Percentiles rank a stretch among this genome's conserved stretches.
These are phyloP conservation scores for Platorchestia sp. DNA, from an alignment of 1,140 invertebrate genomes.

Conservation along the genomic window DNA sequence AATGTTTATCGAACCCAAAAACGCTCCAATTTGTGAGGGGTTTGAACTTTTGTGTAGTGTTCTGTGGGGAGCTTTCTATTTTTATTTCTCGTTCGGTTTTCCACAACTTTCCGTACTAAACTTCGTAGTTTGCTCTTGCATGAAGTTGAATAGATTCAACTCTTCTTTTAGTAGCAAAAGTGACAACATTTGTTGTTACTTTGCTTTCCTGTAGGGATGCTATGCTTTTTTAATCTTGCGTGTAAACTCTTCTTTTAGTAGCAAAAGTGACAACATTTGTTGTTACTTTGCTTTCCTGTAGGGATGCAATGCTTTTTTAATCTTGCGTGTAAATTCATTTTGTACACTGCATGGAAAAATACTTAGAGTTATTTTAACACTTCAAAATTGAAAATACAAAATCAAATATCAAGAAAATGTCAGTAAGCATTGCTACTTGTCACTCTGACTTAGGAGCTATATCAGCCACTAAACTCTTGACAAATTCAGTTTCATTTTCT, in stretches of 20 bases:
- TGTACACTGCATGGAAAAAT: too few species aligned
- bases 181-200: not conserved
- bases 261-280: not conserved
- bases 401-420: not conserved
- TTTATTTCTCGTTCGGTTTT: not conserved
- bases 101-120: not conserved
- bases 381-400: not conserved
- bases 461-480: not conserved
- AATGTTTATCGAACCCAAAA: too few species aligned
- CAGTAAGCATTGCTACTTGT: not conserved
- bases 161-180: not conserved
- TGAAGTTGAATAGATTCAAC: not conserved
- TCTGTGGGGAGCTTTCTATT: not conserved
- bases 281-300: not conserved
- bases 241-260: not conserved
- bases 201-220: not conserved
- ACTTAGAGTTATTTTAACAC: not conserved
- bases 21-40: not conserved
- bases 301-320: too few species aligned
- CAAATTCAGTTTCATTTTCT: slow-evolving; percentile 3
- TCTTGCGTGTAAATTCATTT: not conserved
- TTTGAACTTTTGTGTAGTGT: not conserved
- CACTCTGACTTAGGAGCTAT: not conserved
- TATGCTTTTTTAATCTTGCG: not conserved
- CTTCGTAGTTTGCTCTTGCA: not conserved